Evolutionary conservation across 2,113 vertebrate genomes (phyloP).

Genomic region (Oreochromis spilurus): DNA sequence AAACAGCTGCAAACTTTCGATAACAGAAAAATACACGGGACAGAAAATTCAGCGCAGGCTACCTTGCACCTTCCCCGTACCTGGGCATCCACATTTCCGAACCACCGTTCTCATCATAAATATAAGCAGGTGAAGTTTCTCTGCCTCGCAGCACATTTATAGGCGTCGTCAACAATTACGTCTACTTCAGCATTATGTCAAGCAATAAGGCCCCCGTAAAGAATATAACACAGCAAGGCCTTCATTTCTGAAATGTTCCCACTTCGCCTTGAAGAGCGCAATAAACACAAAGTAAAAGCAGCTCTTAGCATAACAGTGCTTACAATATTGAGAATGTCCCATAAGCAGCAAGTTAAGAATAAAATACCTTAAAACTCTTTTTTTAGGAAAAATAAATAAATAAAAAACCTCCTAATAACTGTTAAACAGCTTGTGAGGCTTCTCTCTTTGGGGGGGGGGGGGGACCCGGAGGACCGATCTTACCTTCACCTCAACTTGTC

Average conservation of each 20-base stretch:
- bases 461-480: background rate
- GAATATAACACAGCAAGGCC: background rate
- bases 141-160: background rate
- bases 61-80: background rate
- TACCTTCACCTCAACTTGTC: background rate
- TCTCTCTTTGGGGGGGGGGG: background rate
- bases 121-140: background rate
- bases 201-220: constrained; percentile 2
- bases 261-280: background rate
- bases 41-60: fast-evolving
- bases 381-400: background rate
- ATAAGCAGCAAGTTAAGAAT: background rate
- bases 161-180: background rate
- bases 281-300: background rate
- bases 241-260: background rate
- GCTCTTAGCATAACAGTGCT: background rate
- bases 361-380: background rate
- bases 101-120: background rate
- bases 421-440: background rate
- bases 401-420: background rate
- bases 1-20: fast-evolving
- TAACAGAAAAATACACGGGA: background rate
- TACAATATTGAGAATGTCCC: background rate
- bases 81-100: background rate
- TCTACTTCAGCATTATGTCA: background rate